These are phyloP conservation scores for Cephus nigrinus DNA, from an alignment of 2,888 invertebrate genomes.

Conservation along the genomic window DNA sequence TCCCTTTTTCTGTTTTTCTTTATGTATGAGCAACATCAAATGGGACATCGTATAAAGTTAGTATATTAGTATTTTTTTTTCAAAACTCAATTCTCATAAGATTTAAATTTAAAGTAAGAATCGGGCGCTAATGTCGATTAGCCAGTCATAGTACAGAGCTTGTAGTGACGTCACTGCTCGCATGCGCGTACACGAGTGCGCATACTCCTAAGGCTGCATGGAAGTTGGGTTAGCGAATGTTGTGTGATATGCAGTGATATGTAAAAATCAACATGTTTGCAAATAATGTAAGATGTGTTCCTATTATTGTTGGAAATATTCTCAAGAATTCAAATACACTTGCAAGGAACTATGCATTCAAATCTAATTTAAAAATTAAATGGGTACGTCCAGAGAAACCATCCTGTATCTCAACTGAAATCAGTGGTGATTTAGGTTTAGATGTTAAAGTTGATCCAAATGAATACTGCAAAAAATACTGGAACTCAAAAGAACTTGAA, in stretches of 20 bases:
- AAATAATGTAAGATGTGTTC: slow-evolving; percentile 25
- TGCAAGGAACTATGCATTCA: slow-evolving; percentile 69
- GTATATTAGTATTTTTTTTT: neutral
- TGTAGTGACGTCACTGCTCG: neutral
- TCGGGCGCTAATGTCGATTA: neutral
- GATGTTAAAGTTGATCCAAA: slow-evolving; percentile 70
- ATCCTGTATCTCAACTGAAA: slow-evolving; percentile 73
- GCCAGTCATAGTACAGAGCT: neutral
- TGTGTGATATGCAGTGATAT: neutral
- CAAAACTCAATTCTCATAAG: neutral
- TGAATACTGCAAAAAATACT: slow-evolving; percentile 69
- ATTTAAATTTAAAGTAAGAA: neutral
- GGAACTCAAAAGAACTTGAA: slow-evolving; percentile 76
- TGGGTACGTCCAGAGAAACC: slow-evolving; percentile 82
- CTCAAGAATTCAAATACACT: slow-evolving; percentile 25
- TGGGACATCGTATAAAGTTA: neutral
- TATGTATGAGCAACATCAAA: neutral
- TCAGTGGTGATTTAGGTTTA: slow-evolving; percentile 77
- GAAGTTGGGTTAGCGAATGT: neutral
- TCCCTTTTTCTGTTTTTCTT: neutral
- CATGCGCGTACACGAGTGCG: neutral
- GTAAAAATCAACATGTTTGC: slow-evolving; percentile 40
- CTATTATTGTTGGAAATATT: slow-evolving; percentile 26
- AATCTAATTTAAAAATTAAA: slow-evolving; percentile 80
- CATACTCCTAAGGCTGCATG: neutral